These are phyloP conservation scores for Lepisosteus oculatus DNA, from an alignment of 2,113 vertebrate species.

Conservation along the genomic window DNA sequence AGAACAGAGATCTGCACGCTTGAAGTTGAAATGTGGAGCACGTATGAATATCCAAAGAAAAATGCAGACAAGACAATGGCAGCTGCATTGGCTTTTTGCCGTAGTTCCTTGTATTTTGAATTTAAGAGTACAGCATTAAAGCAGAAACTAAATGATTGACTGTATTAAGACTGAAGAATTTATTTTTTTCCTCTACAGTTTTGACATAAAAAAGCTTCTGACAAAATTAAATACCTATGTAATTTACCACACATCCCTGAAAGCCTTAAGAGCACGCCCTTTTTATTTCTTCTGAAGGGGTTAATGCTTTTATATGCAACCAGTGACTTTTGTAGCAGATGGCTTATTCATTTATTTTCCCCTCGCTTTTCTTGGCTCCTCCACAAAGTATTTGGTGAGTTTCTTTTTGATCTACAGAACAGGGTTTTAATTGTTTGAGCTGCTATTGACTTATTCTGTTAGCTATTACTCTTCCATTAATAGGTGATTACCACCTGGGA, in stretches of 20 bases:
- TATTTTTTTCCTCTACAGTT: too few relatives aligned
- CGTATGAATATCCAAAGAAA: slow-evolving; percentile 42
- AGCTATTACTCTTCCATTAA: slow-evolving; percentile 44
- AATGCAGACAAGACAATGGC: slow-evolving; percentile 45
- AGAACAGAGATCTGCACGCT: slow-evolving; percentile 41
- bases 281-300: background rate
- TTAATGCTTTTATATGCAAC: background rate
- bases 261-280: too few relatives aligned
- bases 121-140: slow-evolving; percentile 40
- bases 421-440: slow-evolving; percentile 38
- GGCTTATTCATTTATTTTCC: slow-evolving; percentile 35
- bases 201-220: too few relatives aligned
- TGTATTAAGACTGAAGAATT: too few relatives aligned
- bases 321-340: slow-evolving; percentile 30
- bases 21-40: slow-evolving; percentile 57
- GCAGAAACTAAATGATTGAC: too few relatives aligned
- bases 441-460: slow-evolving; percentile 41
- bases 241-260: too few relatives aligned
- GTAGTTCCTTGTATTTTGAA: slow-evolving; percentile 39
- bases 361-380: slow-evolving; percentile 30
- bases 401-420: slow-evolving; percentile 25
- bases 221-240: too few relatives aligned
- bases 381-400: slow-evolving; percentile 21
- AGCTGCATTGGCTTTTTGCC: slow-evolving; percentile 52
- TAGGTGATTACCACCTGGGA: slow-evolving; percentile 50